phyloP scores from a whole-genome alignment of 2,888 invertebrate genomes.

The Tupiocoris notatus region DNA sequence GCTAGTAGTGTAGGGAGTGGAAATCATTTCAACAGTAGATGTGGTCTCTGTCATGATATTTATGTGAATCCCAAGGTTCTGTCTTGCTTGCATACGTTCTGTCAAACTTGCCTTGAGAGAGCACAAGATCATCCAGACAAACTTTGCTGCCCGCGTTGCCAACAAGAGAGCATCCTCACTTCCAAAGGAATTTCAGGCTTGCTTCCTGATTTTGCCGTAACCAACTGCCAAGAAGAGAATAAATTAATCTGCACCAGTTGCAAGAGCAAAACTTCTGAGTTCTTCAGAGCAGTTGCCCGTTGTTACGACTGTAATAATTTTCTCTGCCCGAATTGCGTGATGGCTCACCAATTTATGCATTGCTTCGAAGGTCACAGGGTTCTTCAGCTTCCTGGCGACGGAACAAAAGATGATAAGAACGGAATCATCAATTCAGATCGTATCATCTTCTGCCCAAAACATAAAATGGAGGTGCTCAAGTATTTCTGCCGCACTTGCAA shows the following conservation, averaged over 20 bases:
- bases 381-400: slow-evolving; percentile 57
- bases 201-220: slow-evolving; percentile 64
- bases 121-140: slow-evolving; percentile 67
- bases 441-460: slow-evolving; percentile 76
- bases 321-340: slow-evolving; percentile 95
- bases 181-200: slow-evolving; percentile 65
- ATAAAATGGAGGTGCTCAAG: slow-evolving; percentile 86
- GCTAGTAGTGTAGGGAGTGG: slow-evolving; percentile 54
- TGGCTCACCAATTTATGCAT: slow-evolving; percentile 99
- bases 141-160: slow-evolving; percentile 71
- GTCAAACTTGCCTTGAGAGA: slow-evolving; percentile 77
- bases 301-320: slow-evolving; percentile 96
- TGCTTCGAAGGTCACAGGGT: slow-evolving; percentile 97
- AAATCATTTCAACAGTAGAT: slow-evolving; percentile 50
- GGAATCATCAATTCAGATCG: slow-evolving; percentile 54
- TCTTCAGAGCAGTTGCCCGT: slow-evolving; percentile 73
- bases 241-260: slow-evolving; percentile 82
- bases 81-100: slow-evolving; percentile 81
- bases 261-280: slow-evolving; percentile 87
- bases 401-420: slow-evolving; percentile 56
- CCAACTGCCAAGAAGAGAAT: slow-evolving; percentile 52
- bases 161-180: slow-evolving; percentile 57
- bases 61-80: slow-evolving; percentile 72
- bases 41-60: slow-evolving; percentile 68
- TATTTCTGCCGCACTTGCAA: slow-evolving; percentile 94